A percentile compares a stretch with the other conserved stretches of the same genome.
Evolutionary conservation across 2,113 vertebrate genomes (phyloP).

Genomic region (Pionites leucogaster): DNA sequence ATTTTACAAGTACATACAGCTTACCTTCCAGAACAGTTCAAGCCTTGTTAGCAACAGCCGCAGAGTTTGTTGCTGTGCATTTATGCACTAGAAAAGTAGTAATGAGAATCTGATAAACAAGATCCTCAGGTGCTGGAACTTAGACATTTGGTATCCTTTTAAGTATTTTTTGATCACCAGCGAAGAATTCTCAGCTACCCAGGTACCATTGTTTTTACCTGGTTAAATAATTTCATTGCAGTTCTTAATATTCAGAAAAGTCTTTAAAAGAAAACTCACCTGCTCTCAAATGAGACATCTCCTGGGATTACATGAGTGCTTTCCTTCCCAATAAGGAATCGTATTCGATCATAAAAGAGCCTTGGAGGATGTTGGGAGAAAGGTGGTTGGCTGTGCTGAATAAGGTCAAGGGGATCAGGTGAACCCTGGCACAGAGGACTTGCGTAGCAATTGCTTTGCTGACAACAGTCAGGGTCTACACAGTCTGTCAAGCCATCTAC

Average conservation of each 20-base stretch:
- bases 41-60: not conserved
- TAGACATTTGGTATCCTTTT: not conserved
- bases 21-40: not conserved
- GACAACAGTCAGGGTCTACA: slow-evolving; percentile 95
- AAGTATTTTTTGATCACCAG: not conserved
- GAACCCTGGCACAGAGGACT: slow-evolving; percentile 96
- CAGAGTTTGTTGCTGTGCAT: not conserved
- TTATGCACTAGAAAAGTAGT: not conserved
- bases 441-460: slow-evolving; percentile 88
- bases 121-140: not conserved
- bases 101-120: not conserved
- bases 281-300: slow-evolving; percentile 92
- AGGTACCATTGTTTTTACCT: not conserved
- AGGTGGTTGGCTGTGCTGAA: slow-evolving; percentile 86
- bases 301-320: slow-evolving; percentile 93
- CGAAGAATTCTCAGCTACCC: not conserved
- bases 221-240: not conserved
- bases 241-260: not conserved
- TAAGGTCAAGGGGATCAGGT: slow-evolving; percentile 91
- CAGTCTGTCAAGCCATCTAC: slow-evolving; percentile 94
- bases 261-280: slow-evolving; percentile 73
- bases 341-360: slow-evolving; percentile 90
- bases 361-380: slow-evolving; percentile 82
- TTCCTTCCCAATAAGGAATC: slow-evolving; percentile 92
- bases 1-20: not conserved